Evolutionary conservation across 1,140 invertebrate species (phyloP).

Genomic region (Wiebesia pumilae): DNA sequence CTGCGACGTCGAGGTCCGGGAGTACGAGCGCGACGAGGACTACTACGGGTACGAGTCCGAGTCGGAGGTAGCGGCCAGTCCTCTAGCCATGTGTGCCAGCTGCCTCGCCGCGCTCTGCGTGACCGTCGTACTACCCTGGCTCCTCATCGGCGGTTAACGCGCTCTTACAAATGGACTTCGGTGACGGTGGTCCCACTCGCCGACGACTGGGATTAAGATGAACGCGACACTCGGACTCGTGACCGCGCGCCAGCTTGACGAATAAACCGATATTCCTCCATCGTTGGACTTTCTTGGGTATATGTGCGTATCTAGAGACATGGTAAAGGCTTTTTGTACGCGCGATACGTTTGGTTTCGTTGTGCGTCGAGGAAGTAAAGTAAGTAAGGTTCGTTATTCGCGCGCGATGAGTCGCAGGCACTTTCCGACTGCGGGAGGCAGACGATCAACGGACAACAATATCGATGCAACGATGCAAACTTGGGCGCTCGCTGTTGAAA

Average conservation of each 20-base stretch:
- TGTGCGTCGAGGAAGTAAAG: background rate
- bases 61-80: slow-evolving; percentile 56
- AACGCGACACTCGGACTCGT: no score
- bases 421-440: no score
- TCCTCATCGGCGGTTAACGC: slow-evolving; percentile 70
- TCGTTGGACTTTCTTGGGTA: background rate
- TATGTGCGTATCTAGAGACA: background rate
- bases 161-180: background rate
- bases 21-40: slow-evolving; percentile 72
- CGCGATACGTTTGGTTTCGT: background rate
- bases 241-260: background rate
- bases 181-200: no score
- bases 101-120: slow-evolving; percentile 71
- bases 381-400: background rate
- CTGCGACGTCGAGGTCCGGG: slow-evolving; percentile 74
- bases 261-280: slow-evolving; percentile 22
- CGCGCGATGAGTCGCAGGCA: background rate
- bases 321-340: background rate
- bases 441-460: no score
- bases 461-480: background rate
- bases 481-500: no score
- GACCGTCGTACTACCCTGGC: slow-evolving; percentile 71
- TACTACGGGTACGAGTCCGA: slow-evolving; percentile 49
- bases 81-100: slow-evolving; percentile 72
- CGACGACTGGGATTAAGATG: no score